phyloP scores from a whole-genome alignment of 2,888 invertebrate genomes.

The Stenurella melanura region DNA sequence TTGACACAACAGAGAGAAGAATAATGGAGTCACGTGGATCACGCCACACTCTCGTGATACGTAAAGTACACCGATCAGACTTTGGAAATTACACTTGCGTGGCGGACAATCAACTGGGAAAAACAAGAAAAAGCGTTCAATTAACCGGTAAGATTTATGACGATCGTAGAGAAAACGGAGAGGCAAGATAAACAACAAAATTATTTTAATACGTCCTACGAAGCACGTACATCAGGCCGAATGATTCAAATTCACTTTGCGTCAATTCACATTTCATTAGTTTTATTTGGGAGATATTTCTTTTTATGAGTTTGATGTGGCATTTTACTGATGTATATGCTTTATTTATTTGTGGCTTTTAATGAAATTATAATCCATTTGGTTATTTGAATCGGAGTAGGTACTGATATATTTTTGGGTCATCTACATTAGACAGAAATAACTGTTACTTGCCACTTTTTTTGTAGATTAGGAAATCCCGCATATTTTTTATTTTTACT shows the following conservation, averaged over 20 bases:
- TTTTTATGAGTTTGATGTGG: not conserved
- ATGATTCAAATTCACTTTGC: conserved; percentile 26
- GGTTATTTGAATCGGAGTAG: too few species aligned
- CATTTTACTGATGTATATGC: not conserved
- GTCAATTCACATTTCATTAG: conserved; percentile 13
- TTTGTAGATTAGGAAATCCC: too few species aligned
- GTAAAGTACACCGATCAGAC: conserved; percentile 81
- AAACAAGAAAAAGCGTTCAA: conserved; percentile 79
- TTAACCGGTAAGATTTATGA: conserved; percentile 76
- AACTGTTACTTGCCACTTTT: too few species aligned
- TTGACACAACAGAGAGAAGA: conserved; percentile 80
- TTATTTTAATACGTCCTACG: conserved; percentile 51
- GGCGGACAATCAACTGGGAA: conserved; percentile 81
- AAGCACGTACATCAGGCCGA: conserved; percentile 27
- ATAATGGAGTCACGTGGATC: conserved; percentile 81
- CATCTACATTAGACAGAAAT: too few species aligned
- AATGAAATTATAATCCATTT: too few species aligned
- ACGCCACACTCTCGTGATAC: conserved; percentile 80
- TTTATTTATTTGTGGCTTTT: not conserved
- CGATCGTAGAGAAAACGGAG: conserved; percentile 39
- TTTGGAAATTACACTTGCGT: conserved; percentile 84
- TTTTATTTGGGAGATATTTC: not conserved
- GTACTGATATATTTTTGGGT: too few species aligned
- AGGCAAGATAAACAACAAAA: conserved; percentile 49
- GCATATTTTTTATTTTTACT: too few species aligned